A percentile compares a stretch with the other conserved stretches of the same genome.
Evolutionary conservation across 2,888 invertebrate genomes (phyloP).

Genomic region (Apamea monoglypha): DNA sequence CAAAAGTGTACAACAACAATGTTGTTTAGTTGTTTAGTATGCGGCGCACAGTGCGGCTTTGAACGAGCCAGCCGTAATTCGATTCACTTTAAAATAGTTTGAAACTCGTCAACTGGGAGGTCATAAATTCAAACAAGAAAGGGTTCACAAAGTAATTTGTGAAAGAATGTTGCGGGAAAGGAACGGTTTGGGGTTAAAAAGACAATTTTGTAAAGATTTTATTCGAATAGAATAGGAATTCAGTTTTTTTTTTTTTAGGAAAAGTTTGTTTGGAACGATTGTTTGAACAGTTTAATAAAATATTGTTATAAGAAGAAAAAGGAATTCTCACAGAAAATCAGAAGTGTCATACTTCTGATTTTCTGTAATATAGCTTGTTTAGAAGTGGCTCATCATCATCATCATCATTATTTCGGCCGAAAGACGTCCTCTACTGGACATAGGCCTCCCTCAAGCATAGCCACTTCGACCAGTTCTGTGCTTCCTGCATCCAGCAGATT

Average conservation of each 20-base stretch:
- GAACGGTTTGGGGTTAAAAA: conserved; percentile 44
- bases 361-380: neutral
- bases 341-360: neutral
- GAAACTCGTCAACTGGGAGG: conserved; percentile 61
- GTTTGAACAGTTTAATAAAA: conserved; percentile 20
- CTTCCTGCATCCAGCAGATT: neutral
- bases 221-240: conserved; percentile 33
- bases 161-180: conserved; percentile 61
- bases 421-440: neutral
- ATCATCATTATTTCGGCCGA: neutral
- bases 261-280: conserved; percentile 11
- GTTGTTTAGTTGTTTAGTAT: conserved; percentile 52
- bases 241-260: conserved; percentile 15
- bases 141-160: conserved; percentile 62
- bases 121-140: conserved; percentile 63
- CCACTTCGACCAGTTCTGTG: neutral
- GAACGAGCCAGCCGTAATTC: conserved; percentile 47
- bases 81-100: conserved; percentile 63
- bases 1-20: conserved; percentile 22
- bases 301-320: neutral
- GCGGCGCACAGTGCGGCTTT: conserved; percentile 33
- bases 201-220: conserved; percentile 26
- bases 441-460: too few species aligned
- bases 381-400: neutral
- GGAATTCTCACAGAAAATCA: neutral